Base-by-base conservation (phyloP, 1,140 invertebrate genomes). In the Mya arenaria region DNA sequence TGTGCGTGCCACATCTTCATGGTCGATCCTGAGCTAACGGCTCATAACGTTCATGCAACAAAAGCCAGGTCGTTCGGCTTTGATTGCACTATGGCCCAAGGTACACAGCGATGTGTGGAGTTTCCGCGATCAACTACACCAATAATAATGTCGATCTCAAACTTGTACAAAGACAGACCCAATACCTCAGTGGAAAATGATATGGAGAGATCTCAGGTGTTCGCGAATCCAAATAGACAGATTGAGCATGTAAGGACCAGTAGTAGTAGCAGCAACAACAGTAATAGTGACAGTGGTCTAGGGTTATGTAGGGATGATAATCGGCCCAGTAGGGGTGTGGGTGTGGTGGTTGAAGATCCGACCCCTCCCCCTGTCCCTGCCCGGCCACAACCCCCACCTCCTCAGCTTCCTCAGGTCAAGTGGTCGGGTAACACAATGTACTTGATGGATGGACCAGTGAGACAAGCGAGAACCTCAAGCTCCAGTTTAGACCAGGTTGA, bases 1-100 rank as follows among this genome's bases (percentile, higher is more conserved):
- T 97, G 97, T 89, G 98, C 97, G 48, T 99, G 98, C 90, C 98
- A 99, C 92, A 97, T 99, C 0, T 99, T 99, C 91, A 97, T 97
- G 82, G 96, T 98, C 19, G 97, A 99, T 89, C 95, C 96, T 0
- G 96, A 97, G 89, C 93, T 97, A 52, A 95, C 95, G 0, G 88
- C 92, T 55, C 91, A 98, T 91, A 94, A 94, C 44, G 95, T 95
- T 39, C 98, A 99, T 93, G 92, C 94, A 32, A 92, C 94, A n/a
- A 94, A 95, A 91, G 97, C 97, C 1, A 94, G 95, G 82, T 95
- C 94, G 77, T 97, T 97, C 93, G 95, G 95, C 86, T 94, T 97
- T 58, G 93, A 94, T n/a, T 97, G 97, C 89, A 96, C 96, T 1
- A 81, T 89, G 4, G 89, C 92, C 72, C 92, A 94, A 69, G 95